Evolutionary conservation across 1,140 invertebrate species (phyloP).

Genomic region (Neodiprion pinetum): DNA sequence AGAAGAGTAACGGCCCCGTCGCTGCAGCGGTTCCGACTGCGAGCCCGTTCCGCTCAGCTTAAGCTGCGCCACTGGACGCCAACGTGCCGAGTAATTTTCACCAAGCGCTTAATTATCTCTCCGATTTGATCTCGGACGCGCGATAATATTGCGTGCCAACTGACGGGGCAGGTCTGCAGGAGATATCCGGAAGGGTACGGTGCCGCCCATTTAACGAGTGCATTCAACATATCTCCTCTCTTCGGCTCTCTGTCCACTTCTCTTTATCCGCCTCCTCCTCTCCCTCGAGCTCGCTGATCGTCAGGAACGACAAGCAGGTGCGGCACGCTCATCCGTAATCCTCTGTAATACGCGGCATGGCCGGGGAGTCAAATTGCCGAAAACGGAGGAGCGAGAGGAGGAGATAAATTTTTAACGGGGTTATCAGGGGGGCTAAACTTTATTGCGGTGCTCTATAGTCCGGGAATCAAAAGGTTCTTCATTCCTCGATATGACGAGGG

Average conservation of each 20-base stretch:
- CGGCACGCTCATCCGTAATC: background rate
- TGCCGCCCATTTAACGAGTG: slow-evolving; percentile 14
- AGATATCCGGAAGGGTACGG: slow-evolving; percentile 7
- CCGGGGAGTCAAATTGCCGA: background rate
- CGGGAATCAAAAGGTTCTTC: too few species aligned
- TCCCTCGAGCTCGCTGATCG: background rate
- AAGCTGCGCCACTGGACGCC: background rate
- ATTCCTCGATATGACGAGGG: too few species aligned
- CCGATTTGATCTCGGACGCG: slow-evolving; percentile 9
- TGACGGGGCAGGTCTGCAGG: background rate
- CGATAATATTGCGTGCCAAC: slow-evolving; percentile 13
- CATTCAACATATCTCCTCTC: slow-evolving; percentile 8
- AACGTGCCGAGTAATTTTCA: slow-evolving; percentile 2
- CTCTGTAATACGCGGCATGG: background rate
- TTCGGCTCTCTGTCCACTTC: background rate
- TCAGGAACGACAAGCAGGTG: slow-evolving; percentile 1
- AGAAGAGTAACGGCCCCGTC: too few species aligned
- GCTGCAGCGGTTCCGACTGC: too few species aligned
- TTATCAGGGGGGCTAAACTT: too few species aligned
- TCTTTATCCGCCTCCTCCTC: background rate
- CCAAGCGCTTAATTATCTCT: slow-evolving; percentile 2
- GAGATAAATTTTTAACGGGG: background rate
- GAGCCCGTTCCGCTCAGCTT: background rate
- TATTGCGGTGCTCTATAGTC: too few species aligned
- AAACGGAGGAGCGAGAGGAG: background rate